Conservation (phyloP, 1,140 invertebrate genomes). For the Pseudachorutes palmiensis region DNA sequence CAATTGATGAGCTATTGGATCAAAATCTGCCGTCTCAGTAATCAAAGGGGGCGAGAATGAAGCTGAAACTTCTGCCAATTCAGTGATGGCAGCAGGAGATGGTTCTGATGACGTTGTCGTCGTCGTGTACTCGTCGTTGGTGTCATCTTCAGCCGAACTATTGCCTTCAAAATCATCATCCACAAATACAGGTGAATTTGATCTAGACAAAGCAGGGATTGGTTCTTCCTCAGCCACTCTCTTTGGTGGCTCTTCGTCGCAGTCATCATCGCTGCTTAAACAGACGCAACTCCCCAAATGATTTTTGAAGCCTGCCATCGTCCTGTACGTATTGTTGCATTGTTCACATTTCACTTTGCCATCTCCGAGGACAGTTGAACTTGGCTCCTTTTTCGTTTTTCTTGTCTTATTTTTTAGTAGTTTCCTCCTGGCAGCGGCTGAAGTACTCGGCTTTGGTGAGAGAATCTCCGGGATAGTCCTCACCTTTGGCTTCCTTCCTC, state of each 20-base stretch:
- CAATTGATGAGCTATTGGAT: background rate
- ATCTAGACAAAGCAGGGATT: background rate
- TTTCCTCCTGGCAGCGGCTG: background rate
- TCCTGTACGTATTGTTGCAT: conserved; percentile 82
- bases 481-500: background rate
- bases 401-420: background rate
- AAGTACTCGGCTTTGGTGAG: conserved; percentile 32
- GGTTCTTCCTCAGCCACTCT: conserved; percentile 50
- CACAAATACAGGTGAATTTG: background rate
- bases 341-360: conserved; percentile 41
- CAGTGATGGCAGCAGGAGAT: background rate
- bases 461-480: conserved; percentile 42
- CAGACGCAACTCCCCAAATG: conserved; percentile 65
- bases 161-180: background rate
- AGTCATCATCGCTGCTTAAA: conserved; percentile 44
- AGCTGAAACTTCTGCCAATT: background rate
- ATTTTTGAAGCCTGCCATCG: conserved; percentile 71
- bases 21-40: background rate
- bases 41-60: background rate
- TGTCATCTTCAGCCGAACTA: background rate
- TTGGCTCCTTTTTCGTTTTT: conserved; percentile 45
- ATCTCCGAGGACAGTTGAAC: background rate
- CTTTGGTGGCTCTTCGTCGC: too few relatives aligned
- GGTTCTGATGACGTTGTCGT: background rate
- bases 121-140: too few relatives aligned